These are phyloP conservation scores for Sphaerodactylus townsendi DNA, from an alignment of 2,113 vertebrate genomes.

Conservation along the genomic window DNA sequence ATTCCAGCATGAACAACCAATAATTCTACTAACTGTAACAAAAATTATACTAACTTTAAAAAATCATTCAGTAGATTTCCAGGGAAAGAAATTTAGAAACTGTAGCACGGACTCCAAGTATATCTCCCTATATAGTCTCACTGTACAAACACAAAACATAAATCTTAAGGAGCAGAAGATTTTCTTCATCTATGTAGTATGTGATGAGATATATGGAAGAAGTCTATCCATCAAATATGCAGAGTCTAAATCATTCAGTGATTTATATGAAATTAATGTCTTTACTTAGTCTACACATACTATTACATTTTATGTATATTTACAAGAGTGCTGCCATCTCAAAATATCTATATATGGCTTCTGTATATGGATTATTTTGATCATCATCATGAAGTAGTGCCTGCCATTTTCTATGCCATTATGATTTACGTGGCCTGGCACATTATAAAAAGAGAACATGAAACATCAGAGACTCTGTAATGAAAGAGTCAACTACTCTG, in stretches of 20 bases:
- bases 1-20: neutral
- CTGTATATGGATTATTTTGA: neutral
- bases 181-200: neutral
- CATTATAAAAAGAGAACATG: slow-evolving; percentile 48
- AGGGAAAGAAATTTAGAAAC: neutral
- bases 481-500: slow-evolving; percentile 33
- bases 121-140: too few relatives aligned
- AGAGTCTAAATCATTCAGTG: neutral
- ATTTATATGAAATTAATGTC: neutral
- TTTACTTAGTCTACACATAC: neutral
- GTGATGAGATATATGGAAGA: neutral
- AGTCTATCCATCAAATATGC: neutral
- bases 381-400: slow-evolving; percentile 37
- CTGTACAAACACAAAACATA: neutral
- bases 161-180: too few relatives aligned
- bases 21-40: neutral
- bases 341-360: neutral
- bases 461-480: slow-evolving; percentile 31
- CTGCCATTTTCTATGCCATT: slow-evolving; percentile 54
- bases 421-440: slow-evolving; percentile 30
- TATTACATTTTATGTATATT: neutral
- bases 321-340: neutral
- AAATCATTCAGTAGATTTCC: neutral
- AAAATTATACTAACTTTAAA: too few relatives aligned
- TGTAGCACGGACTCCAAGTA: too few relatives aligned